Evolutionary conservation across 2,888 invertebrate genomes (phyloP).

Genomic region (Calameuta pallipes): DNA sequence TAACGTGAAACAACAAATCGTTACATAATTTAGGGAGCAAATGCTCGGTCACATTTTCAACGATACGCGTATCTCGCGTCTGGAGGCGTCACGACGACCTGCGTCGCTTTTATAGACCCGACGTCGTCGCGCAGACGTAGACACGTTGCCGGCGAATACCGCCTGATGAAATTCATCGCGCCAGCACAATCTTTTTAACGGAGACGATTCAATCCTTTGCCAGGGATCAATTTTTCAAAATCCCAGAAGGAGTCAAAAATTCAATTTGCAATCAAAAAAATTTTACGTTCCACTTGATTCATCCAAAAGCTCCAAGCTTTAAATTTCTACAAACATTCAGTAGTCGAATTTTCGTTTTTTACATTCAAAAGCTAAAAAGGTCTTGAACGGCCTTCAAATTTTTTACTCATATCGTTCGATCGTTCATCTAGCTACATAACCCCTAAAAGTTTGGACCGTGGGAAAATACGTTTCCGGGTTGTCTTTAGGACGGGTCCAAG

Average conservation of each 20-base stretch:
- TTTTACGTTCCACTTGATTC: neutral
- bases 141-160: neutral
- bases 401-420: neutral
- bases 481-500: neutral
- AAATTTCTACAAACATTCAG: neutral
- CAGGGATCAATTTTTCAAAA: neutral
- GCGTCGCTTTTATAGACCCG: constrained; percentile 55
- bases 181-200: neutral
- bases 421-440: neutral
- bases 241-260: neutral
- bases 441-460: neutral
- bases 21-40: neutral
- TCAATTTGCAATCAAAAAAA: neutral
- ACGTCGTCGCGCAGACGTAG: constrained; percentile 54
- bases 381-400: neutral
- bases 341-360: neutral
- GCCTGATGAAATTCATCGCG: neutral
- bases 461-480: neutral
- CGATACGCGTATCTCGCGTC: constrained; percentile 55
- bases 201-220: neutral
- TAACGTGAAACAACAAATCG: neutral
- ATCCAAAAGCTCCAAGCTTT: neutral
- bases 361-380: neutral
- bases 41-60: constrained; percentile 49
- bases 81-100: constrained; percentile 57